These are phyloP conservation scores for Drosophila macrothrix DNA, from an alignment of 2,888 invertebrate genomes.

Conservation along the genomic window DNA sequence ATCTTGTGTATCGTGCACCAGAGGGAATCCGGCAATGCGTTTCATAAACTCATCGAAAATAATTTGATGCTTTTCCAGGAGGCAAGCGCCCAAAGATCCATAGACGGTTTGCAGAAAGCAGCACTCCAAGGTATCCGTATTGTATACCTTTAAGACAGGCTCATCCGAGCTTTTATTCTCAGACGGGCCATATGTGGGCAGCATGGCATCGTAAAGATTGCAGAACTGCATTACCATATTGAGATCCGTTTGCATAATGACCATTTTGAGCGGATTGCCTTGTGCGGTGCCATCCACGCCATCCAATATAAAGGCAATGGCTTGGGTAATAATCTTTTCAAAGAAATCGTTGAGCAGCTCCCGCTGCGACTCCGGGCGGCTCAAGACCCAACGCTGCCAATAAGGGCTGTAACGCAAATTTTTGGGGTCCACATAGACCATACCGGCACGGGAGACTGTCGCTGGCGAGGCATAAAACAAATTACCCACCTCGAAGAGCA, in stretches of 20 bases:
- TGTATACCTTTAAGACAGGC: constrained; percentile 86
- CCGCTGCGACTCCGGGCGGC: constrained; percentile 86
- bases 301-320: constrained; percentile 90
- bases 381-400: constrained; percentile 93
- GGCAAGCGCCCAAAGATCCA: constrained; percentile 93
- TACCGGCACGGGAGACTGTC: constrained; percentile 95
- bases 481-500: constrained; percentile 96
- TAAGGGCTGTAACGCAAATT: constrained; percentile 94
- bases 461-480: constrained; percentile 96
- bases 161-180: constrained; percentile 80
- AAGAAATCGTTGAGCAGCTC: constrained; percentile 87
- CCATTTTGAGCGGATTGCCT: constrained; percentile 90
- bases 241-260: constrained; percentile 93
- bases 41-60: constrained; percentile 94
- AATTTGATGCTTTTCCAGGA: constrained; percentile 89
- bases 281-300: constrained; percentile 91
- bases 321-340: constrained; percentile 90
- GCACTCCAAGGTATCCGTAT: constrained; percentile 88
- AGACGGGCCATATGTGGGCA: constrained; percentile 85
- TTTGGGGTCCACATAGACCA: constrained; percentile 97
- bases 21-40: constrained; percentile 87
- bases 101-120: constrained; percentile 90
- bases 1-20: constrained; percentile 88
- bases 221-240: constrained; percentile 95
- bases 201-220: constrained; percentile 91